Conservation (phyloP, 1,140 invertebrate species). For the Aphis gossypii region DNA sequence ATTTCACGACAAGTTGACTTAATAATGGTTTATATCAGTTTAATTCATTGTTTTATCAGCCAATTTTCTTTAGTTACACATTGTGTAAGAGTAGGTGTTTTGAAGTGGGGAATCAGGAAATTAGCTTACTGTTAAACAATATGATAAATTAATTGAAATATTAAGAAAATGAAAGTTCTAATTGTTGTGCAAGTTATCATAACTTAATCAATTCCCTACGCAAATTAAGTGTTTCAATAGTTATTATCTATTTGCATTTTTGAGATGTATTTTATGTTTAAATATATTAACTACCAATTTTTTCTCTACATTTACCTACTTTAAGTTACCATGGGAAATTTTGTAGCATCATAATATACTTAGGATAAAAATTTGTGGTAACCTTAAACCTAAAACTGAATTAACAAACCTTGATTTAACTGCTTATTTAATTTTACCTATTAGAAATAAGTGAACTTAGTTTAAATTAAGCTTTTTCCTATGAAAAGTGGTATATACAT, state of each 20-base stretch:
- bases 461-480: not conserved
- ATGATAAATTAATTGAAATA: not conserved
- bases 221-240: not conserved
- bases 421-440: not conserved
- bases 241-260: not conserved
- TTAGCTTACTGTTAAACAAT: not conserved
- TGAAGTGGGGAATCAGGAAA: not conserved
- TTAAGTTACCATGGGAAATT: not conserved
- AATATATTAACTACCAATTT: too few species aligned
- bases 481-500: constrained; percentile 23
- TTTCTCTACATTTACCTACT: too few species aligned
- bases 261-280: too few species aligned
- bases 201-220: not conserved
- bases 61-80: not conserved
- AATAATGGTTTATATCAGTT: not conserved
- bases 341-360: not conserved
- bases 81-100: not conserved
- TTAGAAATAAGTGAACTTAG: not conserved
- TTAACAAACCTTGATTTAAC: not conserved
- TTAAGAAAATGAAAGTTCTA: not conserved
- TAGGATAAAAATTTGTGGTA: not conserved
- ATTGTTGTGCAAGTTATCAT: not conserved
- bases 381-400: not conserved
- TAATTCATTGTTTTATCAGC: not conserved
- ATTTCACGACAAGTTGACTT: not conserved